Base-by-base conservation (phyloP, 2,888 invertebrate species). In the Acrocera orbiculus region DNA sequence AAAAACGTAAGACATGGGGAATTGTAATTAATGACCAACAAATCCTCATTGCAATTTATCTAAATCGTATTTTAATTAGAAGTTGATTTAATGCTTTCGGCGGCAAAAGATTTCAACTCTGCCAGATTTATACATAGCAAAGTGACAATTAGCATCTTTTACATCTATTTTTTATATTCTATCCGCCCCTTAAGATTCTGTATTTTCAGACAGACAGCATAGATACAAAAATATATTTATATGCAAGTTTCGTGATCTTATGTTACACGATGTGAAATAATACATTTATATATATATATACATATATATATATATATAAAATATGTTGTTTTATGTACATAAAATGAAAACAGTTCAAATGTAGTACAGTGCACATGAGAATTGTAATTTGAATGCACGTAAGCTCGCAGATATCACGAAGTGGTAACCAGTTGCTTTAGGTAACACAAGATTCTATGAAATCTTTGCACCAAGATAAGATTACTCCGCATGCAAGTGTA, bases 31-130 rank as follows among this genome's bases (percentile, higher is more conserved):
- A 36, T 36, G 36, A 28, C 36, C 31, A 39, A 30, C 39, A 34
- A 36, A 36, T 39, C 32, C 31, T 30, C 36, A 30, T 39, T 20
- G 31, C 30, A 30, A 31, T 39, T 34, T 36, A 36, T 39, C 39
- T 39, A 36, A 36, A 39, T 39, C 22, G 39, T 19, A 36, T 39
- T 39, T 39, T 36, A 39, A 39, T 39, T 39, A 36, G 36, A 34
- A 39, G 31, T 34, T 39, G 36, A 39, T 39, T 39, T 39, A 36
- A n/a, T 34, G 32, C 32, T 15, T 25, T 22, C 16, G 33, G 17
- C 30, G 20, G 34, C 25, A 17, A 8, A 8, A 13, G 20, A 27
- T 16, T 33, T 27, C 14, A 26, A 20, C n/a, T 33, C 10, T 22
- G 16, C 22, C 22, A 20, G 16, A n/a, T 14, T 14, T 14, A 27